Evolutionary conservation across 1,140 invertebrate species (phyloP).

Genomic region (Drosophila gunungcola): DNA sequence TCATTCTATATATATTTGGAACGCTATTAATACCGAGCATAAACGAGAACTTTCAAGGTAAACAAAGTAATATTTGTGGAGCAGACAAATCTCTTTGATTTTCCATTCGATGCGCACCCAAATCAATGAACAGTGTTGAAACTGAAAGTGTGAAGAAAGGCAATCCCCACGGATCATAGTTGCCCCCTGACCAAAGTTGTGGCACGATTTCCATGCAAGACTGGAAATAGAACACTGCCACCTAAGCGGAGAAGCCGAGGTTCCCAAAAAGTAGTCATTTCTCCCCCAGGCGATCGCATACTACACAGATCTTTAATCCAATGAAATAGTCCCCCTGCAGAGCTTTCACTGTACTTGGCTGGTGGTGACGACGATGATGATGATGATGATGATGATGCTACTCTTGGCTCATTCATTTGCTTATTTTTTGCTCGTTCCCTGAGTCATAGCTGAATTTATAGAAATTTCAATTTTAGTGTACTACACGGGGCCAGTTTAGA

Average conservation of each 20-base stretch:
- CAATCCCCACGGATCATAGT: not conserved
- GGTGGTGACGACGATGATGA: not conserved
- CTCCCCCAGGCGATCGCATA: not conserved
- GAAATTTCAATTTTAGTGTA: constrained; percentile 61
- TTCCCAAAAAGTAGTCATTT: constrained; percentile 33
- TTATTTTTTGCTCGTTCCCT: constrained; percentile 54
- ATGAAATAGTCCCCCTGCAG: not conserved
- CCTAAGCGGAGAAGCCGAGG: constrained; percentile 10
- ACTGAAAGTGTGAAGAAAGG: constrained; percentile 43
- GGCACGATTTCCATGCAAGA: constrained; percentile 59
- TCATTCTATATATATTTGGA: constrained; percentile 30
- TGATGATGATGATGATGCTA: constrained; percentile 11
- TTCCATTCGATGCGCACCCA: constrained; percentile 20
- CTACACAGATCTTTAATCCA: constrained; percentile 31
- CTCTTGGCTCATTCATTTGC: constrained; percentile 47
- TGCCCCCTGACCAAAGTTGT: constrained; percentile 8
- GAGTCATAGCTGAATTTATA: constrained; percentile 77
- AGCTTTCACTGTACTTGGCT: constrained; percentile 39
- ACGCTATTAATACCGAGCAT: constrained; percentile 65
- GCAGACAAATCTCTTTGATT: constrained; percentile 55
- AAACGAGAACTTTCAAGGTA: constrained; percentile 73
- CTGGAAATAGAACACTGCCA: constrained; percentile 68
- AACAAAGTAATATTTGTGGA: constrained; percentile 72
- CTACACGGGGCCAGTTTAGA: constrained; percentile 43
- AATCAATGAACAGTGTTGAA: constrained; percentile 41